Base-by-base conservation (phyloP, 2,888 invertebrate species). In the Trissolcus japonicus region DNA sequence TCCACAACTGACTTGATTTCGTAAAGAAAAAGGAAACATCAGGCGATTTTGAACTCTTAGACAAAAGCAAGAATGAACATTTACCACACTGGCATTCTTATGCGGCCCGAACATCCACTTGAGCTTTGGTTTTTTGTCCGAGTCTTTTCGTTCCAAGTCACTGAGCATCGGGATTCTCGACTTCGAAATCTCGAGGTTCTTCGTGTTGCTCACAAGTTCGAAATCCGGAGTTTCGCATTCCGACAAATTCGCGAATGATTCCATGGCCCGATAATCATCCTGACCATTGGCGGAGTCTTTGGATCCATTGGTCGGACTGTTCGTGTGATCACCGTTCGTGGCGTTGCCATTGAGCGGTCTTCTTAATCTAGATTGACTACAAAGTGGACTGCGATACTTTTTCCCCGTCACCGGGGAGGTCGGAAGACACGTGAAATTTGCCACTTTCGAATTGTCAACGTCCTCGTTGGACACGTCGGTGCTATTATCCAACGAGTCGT, bases 61-160 rank as follows among this genome's bases (percentile, higher is more conserved):
- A 43, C 2, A 1, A 57, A 57, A 21, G 1, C 16, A 46, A 46
- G 1, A 35, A 7, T 35, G 35, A 3, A 56, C 60, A 43, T 40
- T 82, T 84, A 91, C 89, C 77, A 91, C 91, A 78, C 90, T 90
- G 48, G 90, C 90, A 80, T 91, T 90, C 81, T 88, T 90, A 80
- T 91, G 91, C n/a, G 88, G 89, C 46, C 91, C 91, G 83, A 91
- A 91, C 82, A 91, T 90, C 91, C 91, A 91, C 75, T 89, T 87
- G 19, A 85, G 79, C 74, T 82, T 89, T 25, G 87, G 84, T 54
- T 84, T 87, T 14, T 80, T 82, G 35, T 86, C 86, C 7, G 75
- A 75, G 40, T 71, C 61, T 19, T 19, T 61, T 17, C 63, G 61
- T n/a, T 66, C 78, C 13, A 77, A 69, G 6, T 85, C 82, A 19